Evolutionary conservation across 2,113 vertebrate genomes (phyloP).

Genomic region (Phocoena sinus): DNA sequence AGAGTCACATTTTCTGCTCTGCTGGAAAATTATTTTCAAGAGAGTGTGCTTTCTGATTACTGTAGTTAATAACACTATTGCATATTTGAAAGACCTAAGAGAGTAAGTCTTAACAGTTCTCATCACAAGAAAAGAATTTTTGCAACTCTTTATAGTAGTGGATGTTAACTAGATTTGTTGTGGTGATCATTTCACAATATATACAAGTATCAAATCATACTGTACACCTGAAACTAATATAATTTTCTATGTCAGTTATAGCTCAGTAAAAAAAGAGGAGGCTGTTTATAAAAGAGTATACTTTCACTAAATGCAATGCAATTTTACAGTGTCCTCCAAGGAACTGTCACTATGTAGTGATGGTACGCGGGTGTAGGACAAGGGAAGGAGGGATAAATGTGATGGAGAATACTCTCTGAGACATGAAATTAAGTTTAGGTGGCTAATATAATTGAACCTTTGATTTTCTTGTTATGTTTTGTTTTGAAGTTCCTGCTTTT

Average conservation of each 20-base stretch:
- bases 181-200: neutral
- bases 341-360: neutral
- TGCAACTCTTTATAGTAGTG: neutral
- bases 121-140: neutral
- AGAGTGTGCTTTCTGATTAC: neutral
- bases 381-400: neutral
- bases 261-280: neutral
- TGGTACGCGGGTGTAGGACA: neutral
- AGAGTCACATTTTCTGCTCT: neutral
- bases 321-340: neutral
- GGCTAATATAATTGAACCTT: neutral
- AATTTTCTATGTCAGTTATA: neutral
- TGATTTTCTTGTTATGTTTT: neutral
- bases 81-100: neutral
- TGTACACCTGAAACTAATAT: neutral
- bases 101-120: neutral
- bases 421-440: neutral
- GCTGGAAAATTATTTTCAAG: neutral
- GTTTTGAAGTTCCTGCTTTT: neutral
- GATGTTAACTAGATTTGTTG: neutral
- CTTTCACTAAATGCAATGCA: neutral
- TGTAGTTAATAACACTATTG: neutral
- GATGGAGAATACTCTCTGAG: neutral
- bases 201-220: neutral
- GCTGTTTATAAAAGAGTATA: neutral